Conservation (phyloP, 2,888 invertebrate genomes). For the Nebria salina region DNA sequence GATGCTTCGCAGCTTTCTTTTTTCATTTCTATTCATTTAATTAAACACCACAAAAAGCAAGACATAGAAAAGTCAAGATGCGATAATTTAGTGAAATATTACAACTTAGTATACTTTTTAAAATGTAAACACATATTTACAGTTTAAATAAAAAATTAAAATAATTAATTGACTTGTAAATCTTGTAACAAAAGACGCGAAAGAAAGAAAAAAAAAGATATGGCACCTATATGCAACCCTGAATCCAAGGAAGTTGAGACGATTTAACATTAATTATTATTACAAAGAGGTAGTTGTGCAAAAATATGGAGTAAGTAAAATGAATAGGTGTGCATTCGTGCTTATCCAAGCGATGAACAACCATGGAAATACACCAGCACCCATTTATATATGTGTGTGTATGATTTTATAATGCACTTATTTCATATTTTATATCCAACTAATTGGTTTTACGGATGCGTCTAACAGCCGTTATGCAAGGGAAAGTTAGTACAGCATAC, state of each 20-base stretch:
- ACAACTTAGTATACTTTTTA: no score
- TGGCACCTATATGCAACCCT: no score
- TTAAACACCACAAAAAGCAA: no score
- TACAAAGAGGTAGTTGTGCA: neutral
- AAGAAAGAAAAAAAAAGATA: no score
- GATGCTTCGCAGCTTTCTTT: no score
- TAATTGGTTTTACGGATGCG: neutral
- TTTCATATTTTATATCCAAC: neutral
- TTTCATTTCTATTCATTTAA: no score
- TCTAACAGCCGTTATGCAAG: neutral
- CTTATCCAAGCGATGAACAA: conserved; percentile 2
- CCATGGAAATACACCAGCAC: neutral
- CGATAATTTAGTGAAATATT: no score
- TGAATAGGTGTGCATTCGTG: neutral
- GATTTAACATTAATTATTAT: neutral
- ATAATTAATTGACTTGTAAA: no score
- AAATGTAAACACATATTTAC: no score
- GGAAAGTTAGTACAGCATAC: neutral
- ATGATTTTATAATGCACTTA: neutral
- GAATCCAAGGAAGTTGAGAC: neutral
- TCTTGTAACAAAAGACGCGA: no score
- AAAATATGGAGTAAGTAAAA: neutral
- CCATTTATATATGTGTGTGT: neutral
- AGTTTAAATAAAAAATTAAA: no score
- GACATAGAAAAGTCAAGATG: no score